These are phyloP conservation scores for Microdon myrmicae DNA, from an alignment of 2,888 invertebrate genomes.

Conservation along the genomic window DNA sequence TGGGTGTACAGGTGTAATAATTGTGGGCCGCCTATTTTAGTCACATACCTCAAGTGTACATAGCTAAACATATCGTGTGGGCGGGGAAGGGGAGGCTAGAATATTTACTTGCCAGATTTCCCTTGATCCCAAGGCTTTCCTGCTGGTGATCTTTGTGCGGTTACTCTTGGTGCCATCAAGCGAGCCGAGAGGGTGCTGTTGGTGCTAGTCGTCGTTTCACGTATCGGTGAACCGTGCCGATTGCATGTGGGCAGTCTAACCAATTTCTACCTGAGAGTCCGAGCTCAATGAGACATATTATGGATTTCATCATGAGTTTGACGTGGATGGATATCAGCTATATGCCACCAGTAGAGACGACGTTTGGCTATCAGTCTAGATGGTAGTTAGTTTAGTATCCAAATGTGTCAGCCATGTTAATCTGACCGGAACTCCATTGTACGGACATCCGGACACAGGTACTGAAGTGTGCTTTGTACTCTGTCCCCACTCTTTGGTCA, in stretches of 20 bases:
- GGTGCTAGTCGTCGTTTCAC: conserved; percentile 42
- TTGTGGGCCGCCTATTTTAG: conserved; percentile 48
- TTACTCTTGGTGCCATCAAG: conserved; percentile 18
- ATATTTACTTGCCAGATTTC: too few relatives aligned
- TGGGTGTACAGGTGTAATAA: conserved; percentile 57
- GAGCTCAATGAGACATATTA: conserved; percentile 44
- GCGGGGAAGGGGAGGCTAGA: conserved; percentile 29
- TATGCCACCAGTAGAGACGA: neutral
- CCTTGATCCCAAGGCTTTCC: conserved; percentile 51
- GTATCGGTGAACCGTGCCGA: conserved; percentile 50
- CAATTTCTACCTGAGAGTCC: conserved; percentile 33
- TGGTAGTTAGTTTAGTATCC: conserved; percentile 31
- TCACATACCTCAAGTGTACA: conserved; percentile 31
- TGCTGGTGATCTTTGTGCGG: conserved; percentile 42
- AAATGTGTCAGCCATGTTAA: conserved; percentile 53
- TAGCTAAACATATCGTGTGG: conserved; percentile 11
- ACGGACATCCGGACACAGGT: conserved; percentile 55
- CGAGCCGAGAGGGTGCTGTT: conserved; percentile 11
- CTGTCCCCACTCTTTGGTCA: neutral
- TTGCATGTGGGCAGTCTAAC: conserved; percentile 36
- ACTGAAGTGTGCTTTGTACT: conserved; percentile 26
- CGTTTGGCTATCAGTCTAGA: conserved; percentile 22
- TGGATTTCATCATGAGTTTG: conserved; percentile 32
- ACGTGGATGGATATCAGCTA: neutral
- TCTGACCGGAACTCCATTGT: conserved; percentile 59